These are phyloP conservation scores for Meta bourneti DNA, from an alignment of 2,888 invertebrate species.

Conservation along the genomic window DNA sequence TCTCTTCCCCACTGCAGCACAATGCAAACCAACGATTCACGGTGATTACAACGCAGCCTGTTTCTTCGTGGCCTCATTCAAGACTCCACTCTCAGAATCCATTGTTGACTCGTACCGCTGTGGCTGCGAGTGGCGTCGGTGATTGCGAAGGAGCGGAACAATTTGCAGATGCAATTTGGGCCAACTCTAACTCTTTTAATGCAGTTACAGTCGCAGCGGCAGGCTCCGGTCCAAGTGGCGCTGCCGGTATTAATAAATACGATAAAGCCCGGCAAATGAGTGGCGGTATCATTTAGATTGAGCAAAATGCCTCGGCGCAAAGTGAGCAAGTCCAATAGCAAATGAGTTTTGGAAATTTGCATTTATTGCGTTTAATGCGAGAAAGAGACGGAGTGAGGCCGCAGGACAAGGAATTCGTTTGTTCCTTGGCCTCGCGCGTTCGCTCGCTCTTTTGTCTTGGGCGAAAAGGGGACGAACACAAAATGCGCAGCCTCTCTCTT, in stretches of 20 bases:
- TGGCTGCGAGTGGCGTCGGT: conserved; percentile 11
- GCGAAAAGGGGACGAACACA: conserved; percentile 46
- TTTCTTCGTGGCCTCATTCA: background rate
- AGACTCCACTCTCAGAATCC: background rate
- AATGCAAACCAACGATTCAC: too few relatives aligned
- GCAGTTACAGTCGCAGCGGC: conserved; percentile 57
- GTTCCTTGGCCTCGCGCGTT: conserved; percentile 22
- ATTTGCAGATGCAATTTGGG: conserved; percentile 75
- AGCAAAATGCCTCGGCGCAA: conserved; percentile 46
- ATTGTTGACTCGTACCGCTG: conserved; percentile 52
- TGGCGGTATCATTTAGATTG: conserved; percentile 68
- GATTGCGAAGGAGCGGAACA: conserved; percentile 65
- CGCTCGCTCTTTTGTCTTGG: conserved; percentile 61
- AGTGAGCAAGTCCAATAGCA: conserved; percentile 71
- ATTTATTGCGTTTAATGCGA: conserved; percentile 72
- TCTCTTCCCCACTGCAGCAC: too few relatives aligned
- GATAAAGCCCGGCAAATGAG: conserved; percentile 72
- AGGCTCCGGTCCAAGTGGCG: conserved; percentile 17
- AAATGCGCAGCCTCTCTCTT: conserved; percentile 2
- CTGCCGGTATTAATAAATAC: conserved; percentile 72
- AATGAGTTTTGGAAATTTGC: conserved; percentile 74
- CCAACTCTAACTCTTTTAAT: conserved; percentile 73
- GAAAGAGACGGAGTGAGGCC: conserved; percentile 44
- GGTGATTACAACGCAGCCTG: background rate
- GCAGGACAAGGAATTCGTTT: conserved; percentile 69